Evolutionary conservation across 2,888 invertebrate genomes (phyloP), one percentile per base, ranked within the genome.

Genomic region (Rhamphomyia laevipes): DNA sequence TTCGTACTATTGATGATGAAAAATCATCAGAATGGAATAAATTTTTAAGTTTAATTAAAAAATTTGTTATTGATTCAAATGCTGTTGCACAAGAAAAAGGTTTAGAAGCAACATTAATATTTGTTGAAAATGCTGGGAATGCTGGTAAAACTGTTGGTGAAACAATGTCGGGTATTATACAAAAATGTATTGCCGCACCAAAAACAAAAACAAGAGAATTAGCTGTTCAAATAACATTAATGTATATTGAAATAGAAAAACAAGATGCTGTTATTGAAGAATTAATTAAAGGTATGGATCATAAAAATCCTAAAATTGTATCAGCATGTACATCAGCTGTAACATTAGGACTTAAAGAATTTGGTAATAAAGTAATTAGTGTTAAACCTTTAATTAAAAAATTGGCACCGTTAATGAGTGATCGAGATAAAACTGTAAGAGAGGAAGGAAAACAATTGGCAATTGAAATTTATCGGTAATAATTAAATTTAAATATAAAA

Each of bases 161-260:
- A 70, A 91, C 95, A 2, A 83, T 91, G 77, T 75, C 78, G 13
- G 88, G 92, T 12, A 82, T 96, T 56, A 86, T 96, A 1, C 75
- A 83, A 46, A 97, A 97, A 73, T 94, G 95, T 65, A 81, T 96
- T 57, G 92, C 90, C 30, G 91, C 94, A 3, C 84, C 91, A 3
- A 91, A 84, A 73, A 80, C 87, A 6, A 92, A 87, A 70, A 95
- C 94, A 10, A 90, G 87, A 67, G 96, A 96, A 56, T 76, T 93
- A 43, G 87, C 92, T 0, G 75, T 86, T 50, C 94, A 94, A 72
- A 79, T 96, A 53, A 82, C 85, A 6, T 73, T 97, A 51, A 90
- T 94, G 89, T 95, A 88, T 66, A 78, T 96, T 57, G 96, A 97
- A 74, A 91, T 95, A 61, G 96, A 97, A 64, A 95, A 93, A 65